phyloP scores from a whole-genome alignment of 2,797 vertebrate genomes.

The Lagorchestes hirsutus region DNA sequence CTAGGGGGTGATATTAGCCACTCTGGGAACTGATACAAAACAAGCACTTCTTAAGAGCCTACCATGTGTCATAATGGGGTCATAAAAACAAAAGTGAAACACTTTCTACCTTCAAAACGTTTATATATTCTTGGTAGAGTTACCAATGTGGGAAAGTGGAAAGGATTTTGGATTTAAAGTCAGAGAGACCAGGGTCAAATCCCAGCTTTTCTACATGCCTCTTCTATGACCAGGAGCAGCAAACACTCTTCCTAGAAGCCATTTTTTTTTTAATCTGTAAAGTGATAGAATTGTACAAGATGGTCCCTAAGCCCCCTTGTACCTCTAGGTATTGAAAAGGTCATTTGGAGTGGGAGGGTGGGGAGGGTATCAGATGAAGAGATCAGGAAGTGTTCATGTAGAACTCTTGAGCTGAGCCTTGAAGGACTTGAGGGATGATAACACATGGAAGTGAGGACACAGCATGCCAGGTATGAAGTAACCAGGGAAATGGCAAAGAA shows the following conservation, averaged over 20 bases:
- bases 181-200: background rate
- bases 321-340: background rate
- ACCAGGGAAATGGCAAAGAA: background rate
- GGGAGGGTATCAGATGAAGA: background rate
- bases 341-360: background rate
- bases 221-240: background rate
- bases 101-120: background rate
- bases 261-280: background rate
- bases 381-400: background rate
- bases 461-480: no score
- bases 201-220: background rate
- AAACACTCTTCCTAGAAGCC: background rate
- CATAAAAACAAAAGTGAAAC: background rate
- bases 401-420: background rate
- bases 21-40: background rate
- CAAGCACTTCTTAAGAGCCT: background rate
- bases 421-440: background rate
- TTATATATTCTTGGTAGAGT: background rate
- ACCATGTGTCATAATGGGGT: background rate
- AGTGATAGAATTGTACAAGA: background rate
- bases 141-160: background rate
- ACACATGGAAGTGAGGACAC: background rate
- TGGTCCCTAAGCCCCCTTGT: background rate
- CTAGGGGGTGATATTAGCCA: no score
- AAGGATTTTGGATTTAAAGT: background rate